These are phyloP conservation scores for Elanus axillaris DNA, from an alignment of 2,113 vertebrate species.

Conservation along the genomic window DNA sequence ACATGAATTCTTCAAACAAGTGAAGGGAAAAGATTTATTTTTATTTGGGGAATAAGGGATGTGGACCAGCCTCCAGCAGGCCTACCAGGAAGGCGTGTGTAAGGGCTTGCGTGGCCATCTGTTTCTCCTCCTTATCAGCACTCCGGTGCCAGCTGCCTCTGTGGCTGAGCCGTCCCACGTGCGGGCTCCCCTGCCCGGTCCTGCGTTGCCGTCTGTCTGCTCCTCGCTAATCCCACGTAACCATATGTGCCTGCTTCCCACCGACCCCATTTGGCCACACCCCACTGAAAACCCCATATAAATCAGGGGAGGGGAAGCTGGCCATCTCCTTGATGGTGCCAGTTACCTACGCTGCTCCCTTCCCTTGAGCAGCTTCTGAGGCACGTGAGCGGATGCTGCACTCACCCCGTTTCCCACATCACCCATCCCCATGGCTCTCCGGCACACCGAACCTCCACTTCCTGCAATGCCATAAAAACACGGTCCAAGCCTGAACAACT, in stretches of 20 bases:
- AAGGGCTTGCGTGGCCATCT: constrained; percentile 51
- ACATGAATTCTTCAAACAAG: constrained; percentile 16
- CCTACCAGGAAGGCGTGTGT: constrained; percentile 51
- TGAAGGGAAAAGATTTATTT: constrained; percentile 21
- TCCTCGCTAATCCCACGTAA: neutral
- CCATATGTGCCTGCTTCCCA: neutral
- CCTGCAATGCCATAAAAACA: neutral
- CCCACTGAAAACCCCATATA: neutral
- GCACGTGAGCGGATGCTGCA: fast-evolving
- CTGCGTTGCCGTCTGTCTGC: neutral
- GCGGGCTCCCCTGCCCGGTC: neutral
- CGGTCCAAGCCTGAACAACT: neutral
- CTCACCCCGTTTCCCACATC: neutral
- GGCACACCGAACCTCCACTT: neutral
- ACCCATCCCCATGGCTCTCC: neutral
- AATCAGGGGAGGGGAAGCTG: neutral
- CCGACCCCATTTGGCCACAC: neutral
- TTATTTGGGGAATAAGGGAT: constrained; percentile 32
- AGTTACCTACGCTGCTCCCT: neutral
- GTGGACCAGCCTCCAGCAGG: constrained; percentile 48
- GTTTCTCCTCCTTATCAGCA: constrained; percentile 50
- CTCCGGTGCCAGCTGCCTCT: constrained; percentile 48
- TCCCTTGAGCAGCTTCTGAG: neutral
- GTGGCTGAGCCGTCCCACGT: constrained; percentile 11
- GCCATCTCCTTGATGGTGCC: neutral